Percentiles rank a stretch among this genome's conserved stretches.
phyloP scores from a whole-genome alignment of 2,113 vertebrate species.

The Neotoma lepida region DNA sequence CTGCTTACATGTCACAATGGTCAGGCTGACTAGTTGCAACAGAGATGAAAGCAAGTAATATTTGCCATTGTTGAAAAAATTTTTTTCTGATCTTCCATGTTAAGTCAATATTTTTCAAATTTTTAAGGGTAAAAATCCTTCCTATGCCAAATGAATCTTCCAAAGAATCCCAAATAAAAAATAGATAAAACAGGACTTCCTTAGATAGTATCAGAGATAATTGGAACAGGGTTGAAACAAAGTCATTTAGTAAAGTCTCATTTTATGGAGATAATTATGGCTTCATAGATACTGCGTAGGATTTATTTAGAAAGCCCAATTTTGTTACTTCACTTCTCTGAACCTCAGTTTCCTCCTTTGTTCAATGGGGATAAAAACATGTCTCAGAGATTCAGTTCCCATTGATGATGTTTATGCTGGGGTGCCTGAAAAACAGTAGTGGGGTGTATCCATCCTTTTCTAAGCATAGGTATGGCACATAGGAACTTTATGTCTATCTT shows the following conservation, averaged over 20 bases:
- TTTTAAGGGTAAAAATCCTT: not conserved
- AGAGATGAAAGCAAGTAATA: not conserved
- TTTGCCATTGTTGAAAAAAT: not conserved
- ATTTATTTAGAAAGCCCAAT: slow-evolving; percentile 6
- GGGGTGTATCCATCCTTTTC: not conserved
- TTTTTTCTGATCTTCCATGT: not conserved
- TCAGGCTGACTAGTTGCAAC: not conserved
- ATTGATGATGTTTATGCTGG: not conserved
- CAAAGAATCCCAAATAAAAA: not conserved
- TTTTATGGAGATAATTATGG: not conserved
- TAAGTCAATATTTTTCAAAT: not conserved
- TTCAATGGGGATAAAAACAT: slow-evolving; percentile 2
- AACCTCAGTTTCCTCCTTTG: not conserved
- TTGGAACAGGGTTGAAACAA: not conserved
- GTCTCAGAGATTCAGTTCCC: slow-evolving; percentile 1
- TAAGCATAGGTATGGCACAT: not conserved
- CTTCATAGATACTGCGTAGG: not conserved
- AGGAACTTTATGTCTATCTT: not conserved
- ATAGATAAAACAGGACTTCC: not conserved
- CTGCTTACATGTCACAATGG: not conserved
- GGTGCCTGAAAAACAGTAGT: not conserved
- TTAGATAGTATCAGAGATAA: not conserved
- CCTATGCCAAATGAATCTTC: not conserved
- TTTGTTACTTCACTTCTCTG: not conserved
- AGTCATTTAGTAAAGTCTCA: not conserved